These are phyloP conservation scores for Sceloporus tristichus DNA, from an alignment of 2,113 vertebrate genomes.

Conservation along the genomic window DNA sequence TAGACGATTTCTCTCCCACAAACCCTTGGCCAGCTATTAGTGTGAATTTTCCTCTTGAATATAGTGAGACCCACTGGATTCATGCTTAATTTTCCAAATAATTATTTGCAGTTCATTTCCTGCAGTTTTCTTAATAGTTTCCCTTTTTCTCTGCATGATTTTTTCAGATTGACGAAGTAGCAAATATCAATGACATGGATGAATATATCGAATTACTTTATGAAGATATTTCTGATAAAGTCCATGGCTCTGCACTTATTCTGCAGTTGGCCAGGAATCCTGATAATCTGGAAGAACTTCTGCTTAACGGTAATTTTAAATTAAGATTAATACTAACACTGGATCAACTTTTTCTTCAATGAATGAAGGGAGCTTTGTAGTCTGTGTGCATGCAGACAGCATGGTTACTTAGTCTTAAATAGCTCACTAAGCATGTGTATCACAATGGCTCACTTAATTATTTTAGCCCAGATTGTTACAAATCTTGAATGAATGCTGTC, in stretches of 20 bases:
- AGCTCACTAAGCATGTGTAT: background rate
- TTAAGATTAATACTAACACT: background rate
- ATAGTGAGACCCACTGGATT: rapidly evolving
- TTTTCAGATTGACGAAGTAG: constrained; percentile 91
- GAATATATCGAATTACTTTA: constrained; percentile 94
- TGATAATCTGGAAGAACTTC: constrained; percentile 92
- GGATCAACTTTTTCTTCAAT: constrained; percentile 31
- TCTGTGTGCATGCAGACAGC: background rate
- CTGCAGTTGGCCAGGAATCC: constrained; percentile 91
- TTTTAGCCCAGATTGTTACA: background rate
- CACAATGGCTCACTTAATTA: background rate
- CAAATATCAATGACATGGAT: constrained; percentile 90
- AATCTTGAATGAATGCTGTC: background rate
- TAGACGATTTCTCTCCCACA: background rate
- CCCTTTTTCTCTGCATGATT: constrained; percentile 31
- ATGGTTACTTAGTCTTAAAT: background rate
- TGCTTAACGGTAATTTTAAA: constrained; percentile 85
- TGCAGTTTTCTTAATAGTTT: background rate
- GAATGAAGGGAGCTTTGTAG: background rate
- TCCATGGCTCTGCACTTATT: constrained; percentile 90
- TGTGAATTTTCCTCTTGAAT: background rate
- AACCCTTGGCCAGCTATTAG: background rate
- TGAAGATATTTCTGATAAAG: constrained; percentile 93
- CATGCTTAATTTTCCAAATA: background rate
- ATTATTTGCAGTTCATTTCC: background rate